phyloP scores from a whole-genome alignment of 1,140 invertebrate species.

The Chelonus insularis region DNA sequence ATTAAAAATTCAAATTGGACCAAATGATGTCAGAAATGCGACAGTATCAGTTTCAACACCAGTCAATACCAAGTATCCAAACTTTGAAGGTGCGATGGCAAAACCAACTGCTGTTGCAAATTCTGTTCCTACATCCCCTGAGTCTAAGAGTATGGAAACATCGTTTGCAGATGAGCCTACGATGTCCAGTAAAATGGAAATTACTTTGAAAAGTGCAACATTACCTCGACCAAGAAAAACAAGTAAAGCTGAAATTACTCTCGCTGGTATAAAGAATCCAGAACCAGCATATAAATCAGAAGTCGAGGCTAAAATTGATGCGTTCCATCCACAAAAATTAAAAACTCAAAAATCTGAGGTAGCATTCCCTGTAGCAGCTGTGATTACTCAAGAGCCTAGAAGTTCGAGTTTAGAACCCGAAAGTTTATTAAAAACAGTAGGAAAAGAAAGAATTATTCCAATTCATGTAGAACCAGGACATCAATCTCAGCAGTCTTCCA shows the following conservation, averaged over 20 bases:
- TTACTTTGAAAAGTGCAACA: conserved; percentile 69
- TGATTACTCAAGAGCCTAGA: conserved; percentile 42
- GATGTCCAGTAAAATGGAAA: conserved; percentile 65
- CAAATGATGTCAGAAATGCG: conserved; percentile 51
- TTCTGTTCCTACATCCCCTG: conserved; percentile 29
- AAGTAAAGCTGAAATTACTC: conserved; percentile 68
- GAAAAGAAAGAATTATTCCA: conserved; percentile 65
- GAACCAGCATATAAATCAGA: conserved; percentile 63
- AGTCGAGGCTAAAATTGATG: conserved; percentile 65
- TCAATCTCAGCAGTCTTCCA: conserved; percentile 34
- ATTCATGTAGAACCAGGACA: conserved; percentile 54
- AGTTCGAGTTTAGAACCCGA: conserved; percentile 58
- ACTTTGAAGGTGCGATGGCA: conserved; percentile 41
- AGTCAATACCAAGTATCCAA: conserved; percentile 47
- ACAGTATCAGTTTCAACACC: conserved; percentile 54
- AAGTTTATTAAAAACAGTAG: conserved; percentile 33
- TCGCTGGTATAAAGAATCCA: conserved; percentile 57
- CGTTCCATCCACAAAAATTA: conserved; percentile 52
- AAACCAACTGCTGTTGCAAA: conserved; percentile 41
- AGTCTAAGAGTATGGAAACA: conserved; percentile 28
- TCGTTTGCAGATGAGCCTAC: conserved; percentile 43
- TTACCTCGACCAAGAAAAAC: conserved; percentile 67
- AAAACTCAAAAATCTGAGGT: conserved; percentile 64
- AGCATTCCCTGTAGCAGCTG: conserved; percentile 62
- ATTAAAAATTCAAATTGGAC: conserved; percentile 48